A percentile compares a stretch with the other conserved stretches of the same genome.
Evolutionary conservation across 2,888 invertebrate genomes (phyloP).

Genomic region (Scelioninae gen. 1): DNA sequence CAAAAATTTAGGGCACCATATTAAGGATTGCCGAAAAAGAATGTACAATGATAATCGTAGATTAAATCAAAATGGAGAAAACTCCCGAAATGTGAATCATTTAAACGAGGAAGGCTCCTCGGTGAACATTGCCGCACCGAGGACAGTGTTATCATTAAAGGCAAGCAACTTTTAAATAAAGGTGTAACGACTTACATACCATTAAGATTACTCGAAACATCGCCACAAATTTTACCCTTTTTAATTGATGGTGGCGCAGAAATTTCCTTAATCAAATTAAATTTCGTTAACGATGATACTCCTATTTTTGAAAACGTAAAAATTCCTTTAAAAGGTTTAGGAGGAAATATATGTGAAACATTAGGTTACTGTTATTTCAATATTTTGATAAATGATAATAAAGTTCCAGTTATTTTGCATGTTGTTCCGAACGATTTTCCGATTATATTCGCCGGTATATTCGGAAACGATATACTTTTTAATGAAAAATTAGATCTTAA

Average conservation of each 20-base stretch:
- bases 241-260: constrained; percentile 13
- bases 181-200: constrained; percentile 7
- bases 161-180: constrained; percentile 2
- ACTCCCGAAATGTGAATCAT: constrained; percentile 51
- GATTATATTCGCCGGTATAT: constrained; percentile 12
- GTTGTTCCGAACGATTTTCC: constrained; percentile 15
- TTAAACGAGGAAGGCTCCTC: constrained; percentile 19
- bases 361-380: background rate
- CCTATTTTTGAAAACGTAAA: constrained; percentile 4
- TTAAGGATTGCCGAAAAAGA: constrained; percentile 44
- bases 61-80: constrained; percentile 33
- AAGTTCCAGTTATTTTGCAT: constrained; percentile 1
- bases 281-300: background rate
- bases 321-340: constrained; percentile 7
- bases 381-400: constrained; percentile 6
- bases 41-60: constrained; percentile 55
- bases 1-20: constrained; percentile 51
- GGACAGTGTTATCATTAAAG: background rate
- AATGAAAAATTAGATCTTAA: background rate
- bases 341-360: background rate
- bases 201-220: background rate
- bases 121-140: constrained; percentile 12
- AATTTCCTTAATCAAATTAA: constrained; percentile 11
- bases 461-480: constrained; percentile 6
- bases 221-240: background rate